phyloP scores from a whole-genome alignment of 2,113 vertebrate genomes.

The Platysternon megacephalum region DNA sequence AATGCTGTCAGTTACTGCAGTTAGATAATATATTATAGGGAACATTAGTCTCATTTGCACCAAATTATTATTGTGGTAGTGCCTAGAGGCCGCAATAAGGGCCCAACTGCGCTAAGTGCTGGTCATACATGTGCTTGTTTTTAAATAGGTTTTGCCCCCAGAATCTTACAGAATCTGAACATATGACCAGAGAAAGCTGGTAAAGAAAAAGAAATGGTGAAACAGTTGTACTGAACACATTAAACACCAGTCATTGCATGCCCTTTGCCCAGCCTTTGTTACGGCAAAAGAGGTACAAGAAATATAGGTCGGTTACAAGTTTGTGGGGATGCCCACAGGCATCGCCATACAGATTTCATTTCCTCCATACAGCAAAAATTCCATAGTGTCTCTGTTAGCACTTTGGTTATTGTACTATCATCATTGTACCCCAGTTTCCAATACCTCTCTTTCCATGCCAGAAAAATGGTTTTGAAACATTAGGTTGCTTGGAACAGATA shows the following conservation, averaged over 20 bases:
- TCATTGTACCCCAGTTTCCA: not conserved
- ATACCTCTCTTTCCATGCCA: not conserved
- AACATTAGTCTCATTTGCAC: not conserved
- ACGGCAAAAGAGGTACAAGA: not conserved
- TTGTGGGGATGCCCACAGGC: too few relatives aligned
- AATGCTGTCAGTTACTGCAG: not conserved
- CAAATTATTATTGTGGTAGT: not conserved
- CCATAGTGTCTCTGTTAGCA: not conserved
- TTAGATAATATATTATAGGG: not conserved
- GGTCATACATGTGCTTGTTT: not conserved
- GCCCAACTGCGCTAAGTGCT: not conserved
- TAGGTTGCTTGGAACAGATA: not conserved
- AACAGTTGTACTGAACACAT: not conserved
- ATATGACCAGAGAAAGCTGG: not conserved
- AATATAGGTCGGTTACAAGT: not conserved
- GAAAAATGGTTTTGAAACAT: not conserved
- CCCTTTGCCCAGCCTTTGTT: not conserved
- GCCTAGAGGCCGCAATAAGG: not conserved
- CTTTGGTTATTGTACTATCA: not conserved
- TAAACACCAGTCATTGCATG: not conserved
- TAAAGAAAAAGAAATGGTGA: not conserved
- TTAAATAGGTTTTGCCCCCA: not conserved
- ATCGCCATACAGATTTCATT: too few relatives aligned
- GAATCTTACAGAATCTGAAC: not conserved
- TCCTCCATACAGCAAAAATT: not conserved